Evolutionary conservation across 2,797 vertebrate species (phyloP).

Genomic region (Acanthurus tractus): DNA sequence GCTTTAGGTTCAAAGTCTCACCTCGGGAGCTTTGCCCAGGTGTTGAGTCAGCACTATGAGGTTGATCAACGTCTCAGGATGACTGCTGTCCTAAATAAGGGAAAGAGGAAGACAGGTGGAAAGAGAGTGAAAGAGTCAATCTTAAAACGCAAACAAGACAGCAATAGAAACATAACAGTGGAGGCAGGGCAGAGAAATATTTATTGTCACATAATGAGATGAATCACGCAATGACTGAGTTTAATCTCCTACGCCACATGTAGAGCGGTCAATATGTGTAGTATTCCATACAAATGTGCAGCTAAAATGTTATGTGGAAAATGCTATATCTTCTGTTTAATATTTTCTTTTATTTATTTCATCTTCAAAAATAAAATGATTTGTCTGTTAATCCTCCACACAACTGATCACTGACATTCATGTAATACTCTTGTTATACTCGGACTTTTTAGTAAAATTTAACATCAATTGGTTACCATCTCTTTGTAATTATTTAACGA

Average conservation of each 20-base stretch:
- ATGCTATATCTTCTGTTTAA: background rate
- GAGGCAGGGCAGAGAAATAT: background rate
- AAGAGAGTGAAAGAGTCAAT: conserved; percentile 4
- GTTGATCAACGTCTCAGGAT: conserved; percentile 96
- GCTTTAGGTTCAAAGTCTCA: conserved; percentile 80
- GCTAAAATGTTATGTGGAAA: background rate
- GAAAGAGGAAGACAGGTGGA: conserved; percentile 14
- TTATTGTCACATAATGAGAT: background rate
- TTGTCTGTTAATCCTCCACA: background rate
- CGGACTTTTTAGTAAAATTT: background rate
- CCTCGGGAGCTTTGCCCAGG: conserved; percentile 94
- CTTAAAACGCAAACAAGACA: background rate
- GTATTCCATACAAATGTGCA: background rate
- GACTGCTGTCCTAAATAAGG: conserved; percentile 90
- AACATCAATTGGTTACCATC: conserved; percentile 28
- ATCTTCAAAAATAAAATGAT: background rate
- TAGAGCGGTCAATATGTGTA: background rate
- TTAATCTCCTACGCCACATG: background rate
- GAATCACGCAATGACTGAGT: background rate
- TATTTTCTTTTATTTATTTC: background rate
- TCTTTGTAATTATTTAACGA: conserved; percentile 37
- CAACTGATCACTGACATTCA: background rate
- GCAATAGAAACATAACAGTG: background rate
- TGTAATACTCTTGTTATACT: conserved; percentile 5
- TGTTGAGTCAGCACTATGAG: conserved; percentile 95